Evolutionary conservation across 2,113 vertebrate species (phyloP), one percentile per base, ranked within the genome.

Genomic region (Lichenostomus cassidix): DNA sequence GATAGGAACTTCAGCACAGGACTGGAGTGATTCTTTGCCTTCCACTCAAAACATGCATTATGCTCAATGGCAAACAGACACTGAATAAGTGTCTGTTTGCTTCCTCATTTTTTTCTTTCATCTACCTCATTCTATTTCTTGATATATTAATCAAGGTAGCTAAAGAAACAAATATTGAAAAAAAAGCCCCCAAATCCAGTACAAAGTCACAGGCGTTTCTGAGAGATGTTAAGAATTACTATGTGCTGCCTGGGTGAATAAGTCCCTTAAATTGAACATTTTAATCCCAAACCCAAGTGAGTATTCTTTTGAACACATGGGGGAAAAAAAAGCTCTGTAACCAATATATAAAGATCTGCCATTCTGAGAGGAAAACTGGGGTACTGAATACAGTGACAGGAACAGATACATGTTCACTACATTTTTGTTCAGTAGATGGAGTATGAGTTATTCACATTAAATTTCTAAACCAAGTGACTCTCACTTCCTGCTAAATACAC

Each of bases 171-270:
- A 73, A 88, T 28, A 8, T 2, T 29, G 5, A 21, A 4, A 53
- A 67, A 35, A 44, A 19, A 35, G 1, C 0, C 19, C 13, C 16
- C 4, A 37, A 56, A 35, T 3, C 14, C 2, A 5, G 4, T 52
- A 35, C 8, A 75, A 75, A 65, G 27, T 52, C 14, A 53, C 2
- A 25, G 10, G 11, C 50, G 8, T 21, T 27, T 56, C 42, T 33
- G 10, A 19, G 27, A 82, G 42, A 63, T 4, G 13, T 41, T 50
- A 50, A 63, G 47, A 50, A 84, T 71, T 37, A 27, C 37, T 27
- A 8, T 1, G 2, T 18, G 5, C 29, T 75, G 47, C 31, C 28
- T 68, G 21, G 5, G 18, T n/a, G 64, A 89, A 67, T 67, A 78
- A 89, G 5, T 42, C 12, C 21, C 18, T 49, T 77, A 42, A 75